A percentile compares a stretch with the other conserved stretches of the same genome.
Evolutionary conservation across 2,113 vertebrate species (phyloP).

Genomic region (Oryzias javanicus): DNA sequence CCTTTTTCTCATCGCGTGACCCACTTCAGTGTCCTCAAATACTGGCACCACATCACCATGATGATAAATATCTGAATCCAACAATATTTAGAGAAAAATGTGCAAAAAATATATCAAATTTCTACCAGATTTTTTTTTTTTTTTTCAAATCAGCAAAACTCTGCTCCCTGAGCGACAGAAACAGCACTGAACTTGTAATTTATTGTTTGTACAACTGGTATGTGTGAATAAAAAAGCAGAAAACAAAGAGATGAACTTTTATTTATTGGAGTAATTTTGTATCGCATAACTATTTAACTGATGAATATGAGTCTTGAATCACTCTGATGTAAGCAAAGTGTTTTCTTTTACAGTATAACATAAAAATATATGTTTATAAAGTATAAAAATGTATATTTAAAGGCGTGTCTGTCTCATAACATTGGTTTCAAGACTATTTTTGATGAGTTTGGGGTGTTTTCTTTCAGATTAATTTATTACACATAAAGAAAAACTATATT

Average conservation of each 20-base stretch:
- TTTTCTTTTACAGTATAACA: slow-evolving; percentile 70
- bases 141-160: slow-evolving; percentile 48
- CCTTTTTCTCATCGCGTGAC: slow-evolving; percentile 5
- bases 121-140: slow-evolving; percentile 11
- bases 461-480: too few relatives aligned
- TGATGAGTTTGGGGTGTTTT: too few relatives aligned
- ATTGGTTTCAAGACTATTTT: not conserved
- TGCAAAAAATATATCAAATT: slow-evolving; percentile 15
- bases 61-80: not conserved
- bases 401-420: slow-evolving; percentile 33
- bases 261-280: slow-evolving; percentile 97
- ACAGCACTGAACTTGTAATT: slow-evolving; percentile 99
- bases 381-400: slow-evolving; percentile 73
- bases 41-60: slow-evolving; percentile 23
- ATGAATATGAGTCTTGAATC: slow-evolving; percentile 80
- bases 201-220: slow-evolving; percentile 97
- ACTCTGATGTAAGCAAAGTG: slow-evolving; percentile 72
- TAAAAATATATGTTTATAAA: slow-evolving; percentile 80
- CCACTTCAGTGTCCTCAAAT: slow-evolving; percentile 19
- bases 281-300: slow-evolving; percentile 93
- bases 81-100: not conserved
- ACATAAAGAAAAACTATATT: too few relatives aligned
- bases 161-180: slow-evolving; percentile 67
- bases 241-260: slow-evolving; percentile 86
- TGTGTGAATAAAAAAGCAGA: slow-evolving; percentile 84